A percentile compares a stretch with the other conserved stretches of the same genome.
Conservation (phyloP, 2,113 vertebrate genomes). For the Hydrolagus affinis region DNA sequence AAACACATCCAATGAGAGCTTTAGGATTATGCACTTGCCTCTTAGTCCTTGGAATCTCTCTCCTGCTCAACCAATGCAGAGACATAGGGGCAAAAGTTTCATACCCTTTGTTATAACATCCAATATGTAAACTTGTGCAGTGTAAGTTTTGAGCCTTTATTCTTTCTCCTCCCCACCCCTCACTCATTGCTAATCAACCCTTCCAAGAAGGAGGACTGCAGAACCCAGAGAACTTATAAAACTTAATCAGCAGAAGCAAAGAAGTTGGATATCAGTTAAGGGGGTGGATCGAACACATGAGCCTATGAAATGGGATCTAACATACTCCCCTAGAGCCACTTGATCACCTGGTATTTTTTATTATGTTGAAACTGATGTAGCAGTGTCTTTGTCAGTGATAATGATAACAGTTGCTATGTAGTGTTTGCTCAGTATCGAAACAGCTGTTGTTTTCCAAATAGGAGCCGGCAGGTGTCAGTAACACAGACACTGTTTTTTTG, state of each 20-base stretch:
- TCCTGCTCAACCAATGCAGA: no score
- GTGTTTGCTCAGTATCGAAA: not conserved
- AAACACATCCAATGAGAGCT: no score
- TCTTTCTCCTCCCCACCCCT: not conserved
- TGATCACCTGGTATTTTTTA: not conserved
- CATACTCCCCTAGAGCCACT: not conserved
- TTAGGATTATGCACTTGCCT: no score
- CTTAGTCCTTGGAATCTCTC: no score
- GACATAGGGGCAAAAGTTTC: no score
- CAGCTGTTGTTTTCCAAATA: constrained; percentile 1
- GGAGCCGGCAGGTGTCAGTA: not conserved
- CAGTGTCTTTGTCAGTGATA: not conserved
- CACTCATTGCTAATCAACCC: no score
- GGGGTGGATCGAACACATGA: not conserved
- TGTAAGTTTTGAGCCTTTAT: not conserved
- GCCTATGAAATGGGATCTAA: not conserved
- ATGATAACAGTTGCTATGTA: not conserved
- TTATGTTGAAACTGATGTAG: not conserved
- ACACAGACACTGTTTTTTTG: not conserved
- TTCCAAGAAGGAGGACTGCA: not conserved
- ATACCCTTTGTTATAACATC: no score
- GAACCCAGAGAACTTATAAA: not conserved
- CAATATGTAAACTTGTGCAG: not conserved
- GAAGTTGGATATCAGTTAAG: not conserved
- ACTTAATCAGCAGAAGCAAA: not conserved